Base-by-base conservation (phyloP, 2,113 vertebrate genomes). In the Chamaea fasciata region DNA sequence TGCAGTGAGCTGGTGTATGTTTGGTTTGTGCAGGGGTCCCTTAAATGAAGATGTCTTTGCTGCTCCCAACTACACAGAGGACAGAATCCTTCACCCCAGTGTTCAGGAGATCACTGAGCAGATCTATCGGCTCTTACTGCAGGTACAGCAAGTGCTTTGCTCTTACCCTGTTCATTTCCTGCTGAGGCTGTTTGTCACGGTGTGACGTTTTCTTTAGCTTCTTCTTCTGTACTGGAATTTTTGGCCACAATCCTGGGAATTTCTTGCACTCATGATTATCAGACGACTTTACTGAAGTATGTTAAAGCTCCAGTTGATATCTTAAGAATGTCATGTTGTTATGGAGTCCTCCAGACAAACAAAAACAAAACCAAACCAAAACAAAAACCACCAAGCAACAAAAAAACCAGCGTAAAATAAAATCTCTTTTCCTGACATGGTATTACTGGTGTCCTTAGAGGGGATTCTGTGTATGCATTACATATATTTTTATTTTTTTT, bases 31-130 rank as follows among this genome's bases (percentile, higher is more conserved):
- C 98, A 99, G 99, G 96, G 99, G 98, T 62, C 99, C 99, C 10
- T 98, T 99, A 90, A 99, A 99, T 71, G 99, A 99, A 97, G 99
- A 99, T 5, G 98, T 99, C 55, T 99, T 99, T 86, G 96, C 98
- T 7, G 97, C 98, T 55, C 98, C 97, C 1, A 69, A 78, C 3
- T 90, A 96, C 13, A 71, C 89, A 7, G 98, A 99, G 92, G 98
- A 98, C 41, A 98, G 98, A 97, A 93, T 97, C 31, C 94, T 96
- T 41, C 98, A 98, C 78, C 98, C 98, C 18, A 97, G 98, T 9
- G 96, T 99, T 64, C 98, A 99, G 96, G 99, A 99, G 79, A 98
- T 99, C 73, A 99, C 99, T 0, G 99, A 99, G 88, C 99, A 99
- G 97, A 99, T 99, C 80, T 98, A 99, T 94, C 96, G 98, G 21